phyloP scores from a whole-genome alignment of 2,113 vertebrate species.

The Menura novaehollandiae region DNA sequence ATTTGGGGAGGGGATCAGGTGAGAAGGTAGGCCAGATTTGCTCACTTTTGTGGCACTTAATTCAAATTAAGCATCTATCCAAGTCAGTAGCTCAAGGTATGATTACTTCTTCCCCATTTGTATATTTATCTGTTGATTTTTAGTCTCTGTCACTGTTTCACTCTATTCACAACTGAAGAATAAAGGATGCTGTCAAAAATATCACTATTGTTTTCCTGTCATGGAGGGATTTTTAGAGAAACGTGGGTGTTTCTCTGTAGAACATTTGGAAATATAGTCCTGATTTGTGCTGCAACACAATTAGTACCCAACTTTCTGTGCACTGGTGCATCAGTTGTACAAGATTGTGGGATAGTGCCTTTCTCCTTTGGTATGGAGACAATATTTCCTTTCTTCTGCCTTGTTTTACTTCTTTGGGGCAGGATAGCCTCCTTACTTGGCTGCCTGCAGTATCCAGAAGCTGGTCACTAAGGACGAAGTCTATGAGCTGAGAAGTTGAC shows the following conservation, averaged over 20 bases:
- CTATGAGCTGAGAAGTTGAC: not conserved
- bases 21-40: not conserved
- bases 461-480: not conserved
- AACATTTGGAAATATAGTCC: rapidly evolving
- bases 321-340: not conserved
- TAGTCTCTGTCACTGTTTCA: not conserved
- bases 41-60: not conserved
- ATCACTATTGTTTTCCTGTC: not conserved
- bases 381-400: not conserved
- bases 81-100: not conserved
- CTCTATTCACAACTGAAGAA: not conserved
- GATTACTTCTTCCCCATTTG: not conserved
- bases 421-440: not conserved
- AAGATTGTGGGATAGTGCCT: not conserved
- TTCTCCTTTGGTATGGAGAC: not conserved
- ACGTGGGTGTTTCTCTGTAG: not conserved
- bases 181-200: not conserved
- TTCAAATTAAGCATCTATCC: not conserved
- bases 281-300: not conserved
- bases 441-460: not conserved
- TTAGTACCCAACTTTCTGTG: rapidly evolving
- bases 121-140: not conserved
- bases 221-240: not conserved
- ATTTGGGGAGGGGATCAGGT: not conserved
- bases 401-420: not conserved